Evolutionary conservation across 2,797 vertebrate genomes (phyloP), one percentile per base, ranked within the genome.

Genomic region (Sandelia bainsii): DNA sequence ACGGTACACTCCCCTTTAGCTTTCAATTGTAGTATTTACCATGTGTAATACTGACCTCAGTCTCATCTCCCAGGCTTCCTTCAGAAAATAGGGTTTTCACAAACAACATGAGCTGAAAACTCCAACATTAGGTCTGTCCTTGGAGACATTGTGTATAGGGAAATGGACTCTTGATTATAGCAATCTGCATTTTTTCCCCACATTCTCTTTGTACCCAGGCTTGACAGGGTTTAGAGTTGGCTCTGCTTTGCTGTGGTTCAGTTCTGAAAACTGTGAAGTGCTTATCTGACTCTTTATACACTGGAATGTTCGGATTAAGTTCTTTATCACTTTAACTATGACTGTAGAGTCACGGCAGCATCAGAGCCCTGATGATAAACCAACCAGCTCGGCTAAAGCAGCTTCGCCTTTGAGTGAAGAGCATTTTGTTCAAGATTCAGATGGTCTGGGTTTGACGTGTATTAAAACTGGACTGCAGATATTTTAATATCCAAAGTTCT

Each of bases 11-110:
- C 84, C 72, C 81, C 68, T 49, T 65, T 75, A 87, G 67, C 75
- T 87, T 67, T 74, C 67, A 85, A 52, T 11, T 77, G 80, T 83
- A 78, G 82, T 82, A 82, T 81, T 85, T 63, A 75, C 63, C 70
- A 73, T 20, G 51, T 78, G 84, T 91, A 93, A 93, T 87, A 92
- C 93, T 91, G 89, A 89, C 87, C 84, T 84, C 69, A 19, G 79
- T 75, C 74, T 86, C 79, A 75, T 81, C 70, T 72, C 69, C 53
- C 59, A 53, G 68, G 69, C 62, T 29, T 81, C 85, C 81, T 83
- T 81, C 44, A 79, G 72, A 62, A 34, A 52, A 70, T 37, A 73
- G 45, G 60, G n/a, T 60, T 19, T 39, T 27, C 14, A 1, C 48
- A 49, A 69, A 75, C 64, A 49, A 49, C 5, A 63, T 3, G 12